Conservation (phyloP, 2,113 vertebrate species). For the Marcusenius ussheri region DNA sequence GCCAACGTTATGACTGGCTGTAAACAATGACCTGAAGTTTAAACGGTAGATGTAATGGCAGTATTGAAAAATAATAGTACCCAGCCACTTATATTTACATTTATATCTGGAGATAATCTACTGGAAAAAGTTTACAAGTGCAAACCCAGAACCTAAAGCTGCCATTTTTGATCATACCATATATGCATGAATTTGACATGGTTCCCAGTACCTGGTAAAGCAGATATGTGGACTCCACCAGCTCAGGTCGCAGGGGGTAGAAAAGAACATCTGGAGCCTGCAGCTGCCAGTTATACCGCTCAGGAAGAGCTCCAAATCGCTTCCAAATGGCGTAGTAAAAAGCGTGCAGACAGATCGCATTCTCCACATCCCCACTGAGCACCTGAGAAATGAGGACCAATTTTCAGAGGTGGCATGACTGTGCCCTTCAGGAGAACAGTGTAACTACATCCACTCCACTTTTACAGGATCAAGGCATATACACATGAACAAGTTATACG, state of each 20-base stretch:
- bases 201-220: constrained; percentile 80
- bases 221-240: constrained; percentile 93
- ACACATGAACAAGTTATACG: too few relatives aligned
- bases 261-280: constrained; percentile 92
- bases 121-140: background rate
- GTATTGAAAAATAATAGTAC: background rate
- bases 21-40: background rate
- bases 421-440: background rate
- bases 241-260: constrained; percentile 87
- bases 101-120: background rate
- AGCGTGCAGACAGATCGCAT: constrained; percentile 96
- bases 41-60: background rate
- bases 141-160: background rate
- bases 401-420: background rate
- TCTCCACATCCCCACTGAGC: constrained; percentile 89
- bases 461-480: background rate
- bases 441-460: background rate
- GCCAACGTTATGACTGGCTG: background rate
- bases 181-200: background rate
- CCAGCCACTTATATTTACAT: background rate
- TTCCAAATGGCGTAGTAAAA: constrained; percentile 99
- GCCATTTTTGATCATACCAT: background rate
- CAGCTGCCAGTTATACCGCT: constrained; percentile 96
- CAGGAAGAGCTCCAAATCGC: constrained; percentile 88
- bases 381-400: constrained; percentile 59